These are phyloP conservation scores for Siderastrea siderea DNA, from an alignment of 92 coral and sea anemone genomes.

Conservation along the genomic window DNA sequence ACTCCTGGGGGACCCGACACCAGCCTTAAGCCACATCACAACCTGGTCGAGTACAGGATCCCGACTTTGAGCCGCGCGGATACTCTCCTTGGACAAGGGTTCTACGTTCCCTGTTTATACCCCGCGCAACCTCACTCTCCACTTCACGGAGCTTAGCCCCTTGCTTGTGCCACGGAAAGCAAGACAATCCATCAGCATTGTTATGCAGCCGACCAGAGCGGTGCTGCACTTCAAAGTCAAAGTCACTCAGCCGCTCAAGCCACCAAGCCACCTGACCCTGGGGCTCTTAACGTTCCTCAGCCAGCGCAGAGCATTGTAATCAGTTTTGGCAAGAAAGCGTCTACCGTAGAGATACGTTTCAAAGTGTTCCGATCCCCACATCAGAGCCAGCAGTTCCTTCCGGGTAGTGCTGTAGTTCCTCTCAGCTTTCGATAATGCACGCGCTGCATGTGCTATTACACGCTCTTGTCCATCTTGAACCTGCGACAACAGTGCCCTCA, in stretches of 20 bases:
- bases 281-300: slow-evolving; percentile 43
- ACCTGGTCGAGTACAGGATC: slow-evolving; percentile 32
- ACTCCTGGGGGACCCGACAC: slow-evolving; percentile 17
- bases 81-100: slow-evolving; percentile 18
- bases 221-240: slow-evolving; percentile 32
- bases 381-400: slow-evolving; percentile 41
- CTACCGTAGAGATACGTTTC: slow-evolving; percentile 25
- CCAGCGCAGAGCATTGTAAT: slow-evolving; percentile 40
- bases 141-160: background rate
- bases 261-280: slow-evolving; percentile 39
- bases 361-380: slow-evolving; percentile 52
- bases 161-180: slow-evolving; percentile 29
- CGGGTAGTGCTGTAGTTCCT: slow-evolving; percentile 41
- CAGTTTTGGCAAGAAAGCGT: slow-evolving; percentile 32
- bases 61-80: slow-evolving; percentile 13
- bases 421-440: slow-evolving; percentile 46
- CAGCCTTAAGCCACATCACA: slow-evolving; percentile 24
- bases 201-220: slow-evolving; percentile 8
- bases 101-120: background rate
- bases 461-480: slow-evolving; percentile 29
- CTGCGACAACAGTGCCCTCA: slow-evolving; percentile 29
- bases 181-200: slow-evolving; percentile 30
- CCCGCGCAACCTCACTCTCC: background rate
- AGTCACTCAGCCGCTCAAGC: slow-evolving; percentile 35
- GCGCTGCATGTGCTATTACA: slow-evolving; percentile 30